Evolutionary conservation across 2,797 vertebrate genomes (phyloP).

Genomic region (Poliocrania exsul): DNA sequence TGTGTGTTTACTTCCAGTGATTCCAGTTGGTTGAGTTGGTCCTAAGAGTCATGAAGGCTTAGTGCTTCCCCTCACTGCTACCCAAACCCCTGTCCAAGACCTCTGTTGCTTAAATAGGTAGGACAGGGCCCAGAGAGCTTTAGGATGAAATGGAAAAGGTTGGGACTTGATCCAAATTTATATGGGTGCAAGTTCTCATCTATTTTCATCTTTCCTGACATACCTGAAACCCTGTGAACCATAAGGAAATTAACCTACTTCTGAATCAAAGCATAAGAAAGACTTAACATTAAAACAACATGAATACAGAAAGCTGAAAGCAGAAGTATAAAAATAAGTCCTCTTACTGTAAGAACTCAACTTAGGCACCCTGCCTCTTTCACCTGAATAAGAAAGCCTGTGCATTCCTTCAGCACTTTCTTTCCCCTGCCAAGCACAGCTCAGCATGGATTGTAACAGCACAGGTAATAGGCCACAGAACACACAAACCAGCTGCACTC

Average conservation of each 20-base stretch:
- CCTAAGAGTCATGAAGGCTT: neutral
- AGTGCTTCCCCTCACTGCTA: neutral
- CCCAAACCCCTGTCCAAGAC: neutral
- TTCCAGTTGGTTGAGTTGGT: neutral
- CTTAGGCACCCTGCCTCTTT: conserved; percentile 11
- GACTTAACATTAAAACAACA: neutral
- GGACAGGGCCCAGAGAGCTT: neutral
- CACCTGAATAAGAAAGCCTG: neutral
- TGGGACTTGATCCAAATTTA: neutral
- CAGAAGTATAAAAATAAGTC: conserved; percentile 56
- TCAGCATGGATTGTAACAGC: neutral
- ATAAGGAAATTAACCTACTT: conserved; percentile 34
- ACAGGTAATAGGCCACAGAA: neutral
- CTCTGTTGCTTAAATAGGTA: neutral
- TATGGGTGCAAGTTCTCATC: neutral
- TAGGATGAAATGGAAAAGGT: neutral
- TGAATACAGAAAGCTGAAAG: neutral
- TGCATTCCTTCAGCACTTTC: neutral
- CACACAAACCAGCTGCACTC: neutral
- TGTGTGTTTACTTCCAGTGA: neutral
- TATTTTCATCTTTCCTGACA: neutral
- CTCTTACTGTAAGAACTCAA: conserved; percentile 8
- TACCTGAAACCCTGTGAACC: neutral
- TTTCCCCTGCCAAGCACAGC: conserved; percentile 15
- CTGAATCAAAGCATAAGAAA: neutral